Base-by-base conservation (phyloP, 2,113 vertebrate genomes). In the Syngnathus typhle region DNA sequence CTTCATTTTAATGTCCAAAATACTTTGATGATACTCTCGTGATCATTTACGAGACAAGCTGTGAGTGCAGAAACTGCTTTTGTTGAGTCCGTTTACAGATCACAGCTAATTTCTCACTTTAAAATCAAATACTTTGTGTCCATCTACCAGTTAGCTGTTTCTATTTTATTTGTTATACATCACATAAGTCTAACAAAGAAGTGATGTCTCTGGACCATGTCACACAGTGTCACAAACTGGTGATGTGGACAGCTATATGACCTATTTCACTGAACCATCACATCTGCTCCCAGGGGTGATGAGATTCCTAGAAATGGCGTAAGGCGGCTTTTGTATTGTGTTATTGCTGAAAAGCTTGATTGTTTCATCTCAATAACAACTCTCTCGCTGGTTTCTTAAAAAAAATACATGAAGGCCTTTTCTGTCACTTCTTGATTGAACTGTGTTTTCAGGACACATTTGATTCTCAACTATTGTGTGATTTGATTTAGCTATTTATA, bases 201-300 rank as follows among this genome's bases (percentile, higher is more conserved):
- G 32, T n/a, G 16, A 18, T 9, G 18, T 37, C 36, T 60, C 36
- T 39, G 18, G 41, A 19, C 4, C 59, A n/a, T 16, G 18, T 38
- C 58, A 19, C 8, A 70, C 52, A 27, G 54, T 47, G 64, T 19
- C 61, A 39, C 52, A 65, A 16, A 55, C 43, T 62, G 70, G 56
- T 58, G 46, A 13, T 49, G 37, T 63, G 70, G 39, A 80, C 13
- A 2, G 64, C 65, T 61, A 18, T 47, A 8, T 60, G 63, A 10
- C 37, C 67, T 13, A 60, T 73, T 74, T 76, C 81, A 80, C 23
- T 75, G 75, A 73, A 83, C 77, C 80, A 82, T 84, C 80, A 83
- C 46, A 80, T 80, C 27, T 69, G 61, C 49, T 71, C 70, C 23
- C 38, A n/a, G 13, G 43, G 16, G 64, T 36, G 37, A 36, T 49